Conservation (phyloP, 2,888 invertebrate genomes). For the Xanthorhoe designata region DNA sequence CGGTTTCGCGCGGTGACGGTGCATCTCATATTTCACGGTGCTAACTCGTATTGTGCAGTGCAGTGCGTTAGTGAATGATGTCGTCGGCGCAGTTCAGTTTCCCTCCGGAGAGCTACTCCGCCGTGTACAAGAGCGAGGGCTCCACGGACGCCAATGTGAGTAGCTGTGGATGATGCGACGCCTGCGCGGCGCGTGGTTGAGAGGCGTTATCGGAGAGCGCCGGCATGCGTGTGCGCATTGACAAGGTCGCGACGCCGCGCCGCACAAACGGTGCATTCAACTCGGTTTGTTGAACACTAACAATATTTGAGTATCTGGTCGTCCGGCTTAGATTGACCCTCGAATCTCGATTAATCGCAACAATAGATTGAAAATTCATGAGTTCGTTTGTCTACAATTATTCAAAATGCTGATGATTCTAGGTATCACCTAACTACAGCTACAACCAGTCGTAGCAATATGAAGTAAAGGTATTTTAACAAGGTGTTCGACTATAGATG, state of each 20-base stretch:
- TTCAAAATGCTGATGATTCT: slow-evolving; percentile 2
- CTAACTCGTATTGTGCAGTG: slow-evolving; percentile 55
- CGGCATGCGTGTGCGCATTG: slow-evolving; percentile 62
- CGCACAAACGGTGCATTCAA: slow-evolving; percentile 74
- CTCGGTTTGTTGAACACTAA: slow-evolving; percentile 57
- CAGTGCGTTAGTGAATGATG: slow-evolving; percentile 60
- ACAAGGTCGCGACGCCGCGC: slow-evolving; percentile 64
- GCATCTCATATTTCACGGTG: slow-evolving; percentile 60
- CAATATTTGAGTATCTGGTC: slow-evolving; percentile 50
- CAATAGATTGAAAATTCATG: slow-evolving; percentile 12
- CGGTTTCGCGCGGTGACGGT: slow-evolving; percentile 55
- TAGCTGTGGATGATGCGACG: slow-evolving; percentile 53
- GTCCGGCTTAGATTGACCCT: slow-evolving; percentile 32
- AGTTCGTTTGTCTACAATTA: not conserved
- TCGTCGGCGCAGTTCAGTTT: slow-evolving; percentile 70
- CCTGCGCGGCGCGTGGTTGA: slow-evolving; percentile 46
- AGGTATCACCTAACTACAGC: not conserved
- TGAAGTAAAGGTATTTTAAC: slow-evolving; percentile 3
- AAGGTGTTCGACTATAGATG: slow-evolving; percentile 15
- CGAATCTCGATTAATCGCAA: slow-evolving; percentile 4
- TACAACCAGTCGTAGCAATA: not conserved
- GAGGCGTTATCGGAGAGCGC: slow-evolving; percentile 59
- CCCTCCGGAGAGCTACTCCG: slow-evolving; percentile 79
- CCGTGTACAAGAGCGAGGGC: slow-evolving; percentile 69
- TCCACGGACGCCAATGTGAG: slow-evolving; percentile 70